These are phyloP conservation scores for Hepsetus odoe DNA, from an alignment of 2,113 vertebrate species.

Conservation along the genomic window DNA sequence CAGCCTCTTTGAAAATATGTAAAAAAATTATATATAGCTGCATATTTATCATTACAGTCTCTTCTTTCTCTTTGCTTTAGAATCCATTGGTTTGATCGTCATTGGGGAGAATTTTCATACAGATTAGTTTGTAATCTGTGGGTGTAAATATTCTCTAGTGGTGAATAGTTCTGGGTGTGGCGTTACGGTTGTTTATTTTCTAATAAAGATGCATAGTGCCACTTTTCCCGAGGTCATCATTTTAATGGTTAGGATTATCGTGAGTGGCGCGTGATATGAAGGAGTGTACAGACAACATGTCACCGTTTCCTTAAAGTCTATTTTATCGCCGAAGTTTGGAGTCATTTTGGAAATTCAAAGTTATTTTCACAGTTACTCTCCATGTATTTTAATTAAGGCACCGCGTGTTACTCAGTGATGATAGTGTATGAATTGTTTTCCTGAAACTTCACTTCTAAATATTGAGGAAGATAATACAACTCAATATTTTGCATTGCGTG, in stretches of 20 bases:
- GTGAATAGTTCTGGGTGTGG: background rate
- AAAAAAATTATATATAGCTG: background rate
- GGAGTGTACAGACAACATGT: background rate
- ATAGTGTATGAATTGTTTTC: too few relatives aligned
- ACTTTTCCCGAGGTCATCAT: background rate
- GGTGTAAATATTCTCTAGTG: constrained; percentile 11
- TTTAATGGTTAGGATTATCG: background rate
- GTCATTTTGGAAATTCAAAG: background rate
- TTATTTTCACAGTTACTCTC: background rate
- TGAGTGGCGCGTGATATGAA: background rate
- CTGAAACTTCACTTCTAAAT: too few relatives aligned
- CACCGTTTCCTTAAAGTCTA: background rate
- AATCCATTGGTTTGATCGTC: background rate
- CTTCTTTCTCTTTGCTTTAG: constrained; percentile 1
- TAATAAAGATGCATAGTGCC: background rate
- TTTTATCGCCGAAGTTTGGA: background rate
- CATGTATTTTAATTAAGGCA: too few relatives aligned
- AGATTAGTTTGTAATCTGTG: background rate
- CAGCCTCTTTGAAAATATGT: constrained; percentile 1
- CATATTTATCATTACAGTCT: constrained; percentile 3
- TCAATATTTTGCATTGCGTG: too few relatives aligned
- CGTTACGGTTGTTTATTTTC: constrained; percentile 1
- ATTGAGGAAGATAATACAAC: too few relatives aligned
- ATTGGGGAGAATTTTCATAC: background rate
- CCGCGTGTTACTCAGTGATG: too few relatives aligned